Conservation (phyloP, 2,113 vertebrate genomes). For the Rhinichthys klamathensis region DNA sequence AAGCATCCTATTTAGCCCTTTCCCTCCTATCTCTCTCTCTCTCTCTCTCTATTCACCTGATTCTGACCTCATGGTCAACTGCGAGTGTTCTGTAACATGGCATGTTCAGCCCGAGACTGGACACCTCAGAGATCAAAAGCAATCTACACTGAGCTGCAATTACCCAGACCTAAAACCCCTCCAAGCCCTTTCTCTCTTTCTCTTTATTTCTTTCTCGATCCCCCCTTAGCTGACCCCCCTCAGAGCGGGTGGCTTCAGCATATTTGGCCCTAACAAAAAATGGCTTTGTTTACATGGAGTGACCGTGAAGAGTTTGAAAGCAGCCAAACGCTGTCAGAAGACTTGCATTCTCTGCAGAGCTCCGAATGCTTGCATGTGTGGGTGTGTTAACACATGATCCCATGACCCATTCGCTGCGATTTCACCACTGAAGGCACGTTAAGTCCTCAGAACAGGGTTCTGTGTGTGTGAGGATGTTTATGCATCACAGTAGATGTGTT, state of each 20-base stretch:
- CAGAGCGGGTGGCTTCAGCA: slow-evolving; percentile 74
- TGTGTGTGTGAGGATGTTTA: neutral
- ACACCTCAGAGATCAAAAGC: slow-evolving; percentile 82
- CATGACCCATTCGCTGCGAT: slow-evolving; percentile 71
- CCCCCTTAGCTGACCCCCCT: slow-evolving; percentile 51
- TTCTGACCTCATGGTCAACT: slow-evolving; percentile 55
- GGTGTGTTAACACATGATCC: slow-evolving; percentile 75
- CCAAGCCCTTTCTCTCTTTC: slow-evolving; percentile 32
- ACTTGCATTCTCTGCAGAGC: slow-evolving; percentile 74
- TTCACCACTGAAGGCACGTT: slow-evolving; percentile 71
- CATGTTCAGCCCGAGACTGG: slow-evolving; percentile 75
- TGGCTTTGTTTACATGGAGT: slow-evolving; percentile 76
- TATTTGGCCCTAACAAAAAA: slow-evolving; percentile 76
- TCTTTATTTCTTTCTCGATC: slow-evolving; percentile 55
- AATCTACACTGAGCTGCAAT: slow-evolving; percentile 80
- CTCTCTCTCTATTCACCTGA: neutral
- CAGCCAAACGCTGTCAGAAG: slow-evolving; percentile 73
- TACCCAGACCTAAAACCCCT: slow-evolving; percentile 71
- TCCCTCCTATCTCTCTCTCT: neutral
- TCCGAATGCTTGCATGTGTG: slow-evolving; percentile 73
- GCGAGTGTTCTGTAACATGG: slow-evolving; percentile 72
- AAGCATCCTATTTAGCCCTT: neutral
- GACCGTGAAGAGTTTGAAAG: slow-evolving; percentile 67
- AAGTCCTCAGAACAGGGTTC: slow-evolving; percentile 39
- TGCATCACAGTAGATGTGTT: neutral